A percentile compares a stretch with the other conserved stretches of the same genome.
Conservation (phyloP, 2,888 invertebrate species). For the Odontocerum albicorne region DNA sequence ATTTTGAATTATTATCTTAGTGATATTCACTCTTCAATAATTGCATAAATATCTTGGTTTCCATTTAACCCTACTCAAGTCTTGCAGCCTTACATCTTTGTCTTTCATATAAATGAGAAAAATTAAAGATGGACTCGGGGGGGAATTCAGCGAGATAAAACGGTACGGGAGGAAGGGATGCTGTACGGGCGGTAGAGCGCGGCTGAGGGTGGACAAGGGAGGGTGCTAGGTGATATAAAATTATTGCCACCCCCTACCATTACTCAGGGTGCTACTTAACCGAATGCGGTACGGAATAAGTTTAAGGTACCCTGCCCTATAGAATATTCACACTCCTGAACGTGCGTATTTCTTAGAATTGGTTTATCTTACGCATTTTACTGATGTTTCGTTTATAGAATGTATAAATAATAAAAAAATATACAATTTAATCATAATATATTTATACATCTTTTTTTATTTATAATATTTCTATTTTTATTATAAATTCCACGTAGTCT, state of each 20-base stretch:
- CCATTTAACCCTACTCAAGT: too few species aligned
- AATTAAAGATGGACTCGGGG: constrained; percentile 27
- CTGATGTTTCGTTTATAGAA: not conserved
- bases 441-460: too few species aligned
- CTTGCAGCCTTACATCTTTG: constrained; percentile 1
- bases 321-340: constrained; percentile 3
- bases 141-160: not conserved
- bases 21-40: too few species aligned
- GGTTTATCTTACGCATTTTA: not conserved
- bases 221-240: constrained; percentile 27
- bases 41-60: too few species aligned
- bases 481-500: too few species aligned
- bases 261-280: constrained; percentile 27
- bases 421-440: too few species aligned
- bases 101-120: constrained; percentile 33
- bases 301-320: not conserved
- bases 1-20: too few species aligned
- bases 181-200: not conserved
- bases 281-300: constrained; percentile 13
- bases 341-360: not conserved
- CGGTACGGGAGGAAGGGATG: constrained; percentile 5
- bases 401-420: too few species aligned
- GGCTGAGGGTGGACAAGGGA: constrained; percentile 2
- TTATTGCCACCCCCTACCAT: constrained; percentile 26
- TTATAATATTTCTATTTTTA: too few species aligned